phyloP scores from a whole-genome alignment of 2,113 vertebrate species.

The Nothoprocta pentlandii region DNA sequence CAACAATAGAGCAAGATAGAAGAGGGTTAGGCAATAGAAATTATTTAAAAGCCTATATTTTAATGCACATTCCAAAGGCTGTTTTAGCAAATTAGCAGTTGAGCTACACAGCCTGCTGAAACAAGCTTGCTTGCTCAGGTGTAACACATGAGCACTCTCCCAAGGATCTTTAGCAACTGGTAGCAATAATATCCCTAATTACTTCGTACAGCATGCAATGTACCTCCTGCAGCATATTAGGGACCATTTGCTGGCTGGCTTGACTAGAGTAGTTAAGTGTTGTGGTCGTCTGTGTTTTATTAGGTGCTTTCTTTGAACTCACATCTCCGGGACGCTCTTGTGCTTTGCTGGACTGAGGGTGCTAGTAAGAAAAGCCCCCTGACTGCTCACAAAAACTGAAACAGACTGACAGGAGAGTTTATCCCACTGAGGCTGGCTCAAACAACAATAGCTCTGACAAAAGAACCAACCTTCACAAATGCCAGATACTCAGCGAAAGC shows the following conservation, averaged over 20 bases:
- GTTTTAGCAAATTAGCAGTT: background rate
- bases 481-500: background rate
- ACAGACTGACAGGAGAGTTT: background rate
- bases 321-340: background rate
- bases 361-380: background rate
- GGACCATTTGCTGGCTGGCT: too few relatives aligned
- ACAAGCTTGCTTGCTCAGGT: background rate
- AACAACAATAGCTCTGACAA: background rate
- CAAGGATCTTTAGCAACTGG: background rate
- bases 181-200: accelerated
- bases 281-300: too few relatives aligned
- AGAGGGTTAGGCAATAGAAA: background rate
- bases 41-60: background rate
- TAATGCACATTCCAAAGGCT: background rate
- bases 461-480: too few relatives aligned
- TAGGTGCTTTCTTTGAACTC: background rate
- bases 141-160: background rate
- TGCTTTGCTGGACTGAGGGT: background rate
- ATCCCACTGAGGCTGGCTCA: background rate
- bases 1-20: background rate
- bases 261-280: too few relatives aligned
- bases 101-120: background rate
- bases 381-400: background rate
- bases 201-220: background rate
- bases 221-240: background rate